Evolutionary conservation across 2,113 vertebrate genomes (phyloP), one percentile per base, ranked within the genome.

Genomic region (Shinisaurus crocodilurus): DNA sequence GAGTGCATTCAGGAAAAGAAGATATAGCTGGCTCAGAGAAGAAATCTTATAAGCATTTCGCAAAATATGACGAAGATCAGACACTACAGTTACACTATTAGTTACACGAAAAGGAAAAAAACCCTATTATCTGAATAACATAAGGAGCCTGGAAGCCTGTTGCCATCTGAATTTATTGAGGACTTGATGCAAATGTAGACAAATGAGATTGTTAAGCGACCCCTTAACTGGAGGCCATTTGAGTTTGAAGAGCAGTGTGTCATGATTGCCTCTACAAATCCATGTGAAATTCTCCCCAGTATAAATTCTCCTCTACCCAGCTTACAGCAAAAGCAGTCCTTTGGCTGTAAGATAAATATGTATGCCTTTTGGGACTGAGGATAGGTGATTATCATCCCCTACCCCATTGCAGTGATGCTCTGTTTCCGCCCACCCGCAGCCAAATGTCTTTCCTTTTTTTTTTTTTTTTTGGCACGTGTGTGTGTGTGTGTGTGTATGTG

Each of bases 331-430:
- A 92, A 94, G 86, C 92, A 91, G 90, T 95, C 92, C 92, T 94
- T 80, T 0, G 43, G 90, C 94, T 96, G 92, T 95, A 93, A 95
- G 85, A 94, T 92, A 95, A 94, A 96, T 93, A 96, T 96, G 94
- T 90, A 88, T 94, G 90, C 95, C 95, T 96, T 94, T 93, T 95
- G 95, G 95, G 93, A 96, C 92, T 95, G 95, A 93, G 95, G 95
- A 97, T 96, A 96, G 96, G 96, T 96, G 96, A 96, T 97, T 95
- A 96, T 96, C 94, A 96, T 91, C 97, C 95, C 94, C 91, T 94
- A 93, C 95, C 93, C 95, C 91, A 79, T 92, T 97, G 94, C 94
- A 96, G 57, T 96, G 86, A 88, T 95, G 92, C 93, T 94, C 95
- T 92, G 92, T 96, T 96, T 67, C 18, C 29, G n/a, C 37, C 37